Conservation (phyloP, 1,140 invertebrate species). For the Scaptomyza hsui region DNA sequence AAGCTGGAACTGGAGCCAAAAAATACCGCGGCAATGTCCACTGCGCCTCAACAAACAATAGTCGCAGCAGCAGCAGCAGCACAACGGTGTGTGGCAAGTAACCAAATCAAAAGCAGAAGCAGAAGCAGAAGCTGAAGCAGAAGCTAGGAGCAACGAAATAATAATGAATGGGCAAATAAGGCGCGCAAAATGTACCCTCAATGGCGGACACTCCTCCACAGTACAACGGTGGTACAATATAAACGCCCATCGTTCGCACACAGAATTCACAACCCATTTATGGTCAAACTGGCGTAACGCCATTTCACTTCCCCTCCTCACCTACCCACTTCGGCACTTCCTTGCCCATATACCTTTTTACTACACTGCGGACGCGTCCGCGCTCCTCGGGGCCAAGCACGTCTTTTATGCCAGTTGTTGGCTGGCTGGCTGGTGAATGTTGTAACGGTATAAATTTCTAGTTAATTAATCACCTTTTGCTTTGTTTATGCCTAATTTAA, state of each 20-base stretch:
- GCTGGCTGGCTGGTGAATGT: conserved; percentile 41
- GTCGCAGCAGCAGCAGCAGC: conserved; percentile 21
- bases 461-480: conserved; percentile 75
- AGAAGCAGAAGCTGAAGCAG: not conserved
- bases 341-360: conserved; percentile 21
- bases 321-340: not conserved
- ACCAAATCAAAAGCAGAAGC: not conserved
- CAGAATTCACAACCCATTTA: conserved; percentile 28
- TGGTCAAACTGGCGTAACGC: conserved; percentile 7
- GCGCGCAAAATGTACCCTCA: conserved; percentile 29
- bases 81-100: not conserved
- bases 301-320: not conserved
- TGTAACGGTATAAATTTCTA: conserved; percentile 71
- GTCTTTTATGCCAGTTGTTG: conserved; percentile 23
- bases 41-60: conserved; percentile 46
- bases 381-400: conserved; percentile 5
- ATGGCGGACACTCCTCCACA: not conserved
- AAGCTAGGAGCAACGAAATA: conserved; percentile 45
- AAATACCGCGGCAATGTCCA: not conserved
- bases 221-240: not conserved
- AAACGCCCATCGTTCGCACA: conserved; percentile 7
- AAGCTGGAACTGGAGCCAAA: not conserved
- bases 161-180: conserved; percentile 67
- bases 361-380: not conserved
- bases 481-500: conserved; percentile 76